phyloP scores from a whole-genome alignment of 2,113 vertebrate species.

The Litocranius walleri region DNA sequence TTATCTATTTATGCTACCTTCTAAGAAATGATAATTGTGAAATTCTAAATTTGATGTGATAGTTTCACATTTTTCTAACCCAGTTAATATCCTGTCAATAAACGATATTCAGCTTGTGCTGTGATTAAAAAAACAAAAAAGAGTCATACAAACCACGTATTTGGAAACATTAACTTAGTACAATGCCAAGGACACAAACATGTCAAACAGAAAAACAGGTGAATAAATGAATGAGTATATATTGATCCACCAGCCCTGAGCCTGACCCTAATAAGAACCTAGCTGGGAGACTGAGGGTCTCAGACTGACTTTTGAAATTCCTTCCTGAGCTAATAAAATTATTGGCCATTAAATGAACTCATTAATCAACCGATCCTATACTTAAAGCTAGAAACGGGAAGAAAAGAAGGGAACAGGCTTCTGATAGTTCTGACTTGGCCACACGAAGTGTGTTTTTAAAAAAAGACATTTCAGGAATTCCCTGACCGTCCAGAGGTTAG shows the following conservation, averaged over 20 bases:
- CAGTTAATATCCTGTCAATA: not conserved
- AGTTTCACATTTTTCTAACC: not conserved
- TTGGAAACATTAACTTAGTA: not conserved
- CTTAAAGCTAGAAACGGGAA: not conserved
- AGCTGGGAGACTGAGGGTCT: not conserved
- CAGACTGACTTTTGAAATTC: slow-evolving; percentile 6
- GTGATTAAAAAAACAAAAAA: not conserved
- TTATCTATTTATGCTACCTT: not conserved
- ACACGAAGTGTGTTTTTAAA: not conserved
- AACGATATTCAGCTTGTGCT: not conserved
- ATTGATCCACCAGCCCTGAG: not conserved
- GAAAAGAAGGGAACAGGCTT: not conserved
- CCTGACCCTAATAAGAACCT: not conserved
- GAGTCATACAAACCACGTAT: not conserved
- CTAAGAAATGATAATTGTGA: not conserved
- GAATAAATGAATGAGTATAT: slow-evolving; percentile 3
- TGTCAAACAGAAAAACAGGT: not conserved
- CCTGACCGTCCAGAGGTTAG: not conserved
- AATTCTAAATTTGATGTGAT: not conserved
- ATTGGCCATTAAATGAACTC: not conserved
- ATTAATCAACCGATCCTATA: not conserved
- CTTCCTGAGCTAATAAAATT: not conserved
- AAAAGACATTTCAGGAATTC: not conserved
- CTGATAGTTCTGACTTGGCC: not conserved
- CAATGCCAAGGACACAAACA: not conserved